Evolutionary conservation across 2,797 vertebrate genomes (phyloP), one percentile per base, ranked within the genome.

Genomic region (Sebastes glaucus): DNA sequence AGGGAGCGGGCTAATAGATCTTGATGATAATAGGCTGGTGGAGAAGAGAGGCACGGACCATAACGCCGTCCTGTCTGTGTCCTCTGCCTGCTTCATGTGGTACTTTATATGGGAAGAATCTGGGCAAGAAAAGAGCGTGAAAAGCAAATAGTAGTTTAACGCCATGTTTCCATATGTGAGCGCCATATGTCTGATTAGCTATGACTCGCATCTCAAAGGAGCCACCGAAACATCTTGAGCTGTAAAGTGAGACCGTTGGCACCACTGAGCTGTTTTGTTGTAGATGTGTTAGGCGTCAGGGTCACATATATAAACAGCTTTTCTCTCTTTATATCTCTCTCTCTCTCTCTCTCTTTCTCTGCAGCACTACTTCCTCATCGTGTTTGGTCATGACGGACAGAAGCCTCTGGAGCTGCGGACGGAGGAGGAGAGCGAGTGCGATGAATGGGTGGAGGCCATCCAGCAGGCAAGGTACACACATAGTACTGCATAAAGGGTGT

Each of bases 391-490:
- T 1, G 98, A 99, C 82, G 98, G 97, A 49, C 98, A 99, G 94
- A 99, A 98, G 74, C 97, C 98, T 16, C 94, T 99, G 95, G 98
- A 99, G 84, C 96, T 99, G 82, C 96, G 98, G 66, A 98, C 97
- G 1, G 98, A 99, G 18, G 98, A 99, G 88, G 97, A 99, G 92
- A 88, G 66, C 38, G 98, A 98, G 16, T 98, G 98, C 60, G 97
- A 98, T 16, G 97, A 98, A 91, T 99, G 98, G 98, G 97, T 99
- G 92, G 98, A 99, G 78, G 97, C 96, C 88, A 99, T 99, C 93
- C 97, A 99, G 80, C 98, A 99, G 95, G 98, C 98, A 70, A 99
- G 98, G 98, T 99, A 97, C 10, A 49, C 27, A 77, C 60, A 28
- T 11, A 32, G 10, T 11, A 30, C 49, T 65, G n/a, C 30, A 30